phyloP scores from a whole-genome alignment of 2,113 vertebrate genomes.

The Oryzias curvinotus region DNA sequence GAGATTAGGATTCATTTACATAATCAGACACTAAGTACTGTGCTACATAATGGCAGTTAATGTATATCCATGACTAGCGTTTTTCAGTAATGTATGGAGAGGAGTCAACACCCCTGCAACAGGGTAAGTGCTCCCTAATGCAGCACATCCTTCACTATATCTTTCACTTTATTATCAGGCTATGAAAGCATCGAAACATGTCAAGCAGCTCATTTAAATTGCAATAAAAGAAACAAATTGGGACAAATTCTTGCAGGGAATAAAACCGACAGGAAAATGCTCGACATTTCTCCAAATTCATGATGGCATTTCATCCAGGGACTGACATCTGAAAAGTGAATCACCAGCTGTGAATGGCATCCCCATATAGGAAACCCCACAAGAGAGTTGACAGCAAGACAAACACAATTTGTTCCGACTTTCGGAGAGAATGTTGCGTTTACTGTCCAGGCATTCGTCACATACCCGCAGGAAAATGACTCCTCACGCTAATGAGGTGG shows the following conservation, averaged over 20 bases:
- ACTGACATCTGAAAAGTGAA: conserved; percentile 47
- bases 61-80: conserved; percentile 1
- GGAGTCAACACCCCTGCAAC: conserved; percentile 1
- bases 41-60: conserved; percentile 31
- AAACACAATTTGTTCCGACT: conserved; percentile 44
- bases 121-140: conserved; percentile 12
- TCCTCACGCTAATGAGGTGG: conserved; percentile 29
- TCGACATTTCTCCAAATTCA: conserved; percentile 28
- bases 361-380: conserved; percentile 26
- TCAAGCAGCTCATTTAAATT: conserved; percentile 15
- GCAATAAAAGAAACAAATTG: conserved; percentile 27
- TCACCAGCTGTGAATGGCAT: conserved; percentile 49
- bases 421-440: conserved; percentile 19
- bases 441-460: conserved; percentile 42
- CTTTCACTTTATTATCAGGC: conserved; percentile 10
- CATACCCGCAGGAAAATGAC: conserved; percentile 30
- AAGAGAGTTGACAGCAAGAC: conserved; percentile 48
- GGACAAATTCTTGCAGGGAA: conserved; percentile 24
- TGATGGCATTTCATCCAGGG: conserved; percentile 39
- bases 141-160: conserved; percentile 16
- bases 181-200: conserved; percentile 22
- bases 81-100: conserved; percentile 21
- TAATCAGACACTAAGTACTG: conserved; percentile 26
- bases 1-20: conserved; percentile 39
- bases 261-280: conserved; percentile 13